Percentiles rank a stretch among this genome's conserved stretches.
Conservation (phyloP, 2,888 invertebrate species). For the Nebria brevicollis region DNA sequence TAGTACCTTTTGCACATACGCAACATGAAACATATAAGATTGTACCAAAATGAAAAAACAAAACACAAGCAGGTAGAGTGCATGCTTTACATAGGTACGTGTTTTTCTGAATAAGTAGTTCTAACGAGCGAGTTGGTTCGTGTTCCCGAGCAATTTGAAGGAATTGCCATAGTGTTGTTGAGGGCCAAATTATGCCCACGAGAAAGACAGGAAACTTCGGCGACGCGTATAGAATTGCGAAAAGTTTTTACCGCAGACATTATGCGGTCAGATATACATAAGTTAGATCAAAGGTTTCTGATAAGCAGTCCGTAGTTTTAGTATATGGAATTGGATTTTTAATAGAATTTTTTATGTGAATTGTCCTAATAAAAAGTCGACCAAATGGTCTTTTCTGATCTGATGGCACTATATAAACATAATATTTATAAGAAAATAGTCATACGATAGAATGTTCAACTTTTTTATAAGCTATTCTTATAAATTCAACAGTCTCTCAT, state of each 20-base stretch:
- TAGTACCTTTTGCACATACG: no score
- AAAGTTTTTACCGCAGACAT: conserved; percentile 21
- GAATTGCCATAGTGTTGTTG: conserved; percentile 42
- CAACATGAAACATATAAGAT: conserved; percentile 23
- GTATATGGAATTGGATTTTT: conserved; percentile 33
- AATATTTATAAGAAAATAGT: not conserved
- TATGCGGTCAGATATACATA: conserved; percentile 43
- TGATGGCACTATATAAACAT: not conserved
- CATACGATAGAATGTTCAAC: not conserved
- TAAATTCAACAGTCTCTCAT: not conserved
- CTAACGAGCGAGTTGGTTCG: conserved; percentile 37
- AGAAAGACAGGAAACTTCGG: conserved; percentile 22
- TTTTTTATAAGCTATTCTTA: not conserved
- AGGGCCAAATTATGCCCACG: conserved; percentile 43
- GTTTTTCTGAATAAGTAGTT: conserved; percentile 36
- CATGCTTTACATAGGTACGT: conserved; percentile 6
- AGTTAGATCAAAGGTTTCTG: conserved; percentile 42
- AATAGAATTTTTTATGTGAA: conserved; percentile 43
- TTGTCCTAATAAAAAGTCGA: not conserved
- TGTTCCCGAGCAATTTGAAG: conserved; percentile 34
- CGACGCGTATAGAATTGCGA: conserved; percentile 36
- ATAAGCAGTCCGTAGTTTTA: conserved; percentile 21
- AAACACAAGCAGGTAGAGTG: conserved; percentile 9
- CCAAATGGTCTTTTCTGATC: not conserved
- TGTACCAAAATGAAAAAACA: conserved; percentile 15